These are phyloP conservation scores for Pararge aegeria DNA, from an alignment of 1,140 invertebrate species.

Conservation along the genomic window DNA sequence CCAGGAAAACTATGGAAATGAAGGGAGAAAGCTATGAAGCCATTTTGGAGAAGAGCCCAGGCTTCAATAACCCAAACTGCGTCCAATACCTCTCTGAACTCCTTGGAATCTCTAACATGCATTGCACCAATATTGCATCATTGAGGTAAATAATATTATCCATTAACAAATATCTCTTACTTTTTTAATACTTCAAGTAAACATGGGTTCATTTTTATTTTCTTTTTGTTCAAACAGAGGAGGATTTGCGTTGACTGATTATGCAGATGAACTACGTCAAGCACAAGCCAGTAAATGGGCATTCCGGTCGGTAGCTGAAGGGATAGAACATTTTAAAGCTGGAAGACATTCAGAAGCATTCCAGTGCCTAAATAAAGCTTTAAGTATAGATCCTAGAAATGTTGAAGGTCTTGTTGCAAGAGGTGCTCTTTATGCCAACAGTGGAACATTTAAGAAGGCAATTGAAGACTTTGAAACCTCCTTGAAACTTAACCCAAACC, in stretches of 20 bases:
- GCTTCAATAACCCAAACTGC: constrained; percentile 95
- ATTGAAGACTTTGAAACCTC: constrained; percentile 97
- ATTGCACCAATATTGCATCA: constrained; percentile 87
- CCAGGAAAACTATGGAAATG: constrained; percentile 88
- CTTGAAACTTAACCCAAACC: constrained; percentile 91
- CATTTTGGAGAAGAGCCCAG: constrained; percentile 90
- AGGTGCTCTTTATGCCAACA: constrained; percentile 96
- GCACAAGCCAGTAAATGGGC: constrained; percentile 96
- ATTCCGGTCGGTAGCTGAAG: constrained; percentile 93
- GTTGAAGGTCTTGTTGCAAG: constrained; percentile 96
- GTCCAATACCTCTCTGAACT: constrained; percentile 88
- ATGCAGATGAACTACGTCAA: constrained; percentile 90
- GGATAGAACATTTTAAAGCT: constrained; percentile 95
- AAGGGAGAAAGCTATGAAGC: constrained; percentile 91
- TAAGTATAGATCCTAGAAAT: constrained; percentile 95
- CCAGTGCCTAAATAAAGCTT: constrained; percentile 95
- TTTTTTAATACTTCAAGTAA: not conserved
- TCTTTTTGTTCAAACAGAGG: constrained; percentile 79
- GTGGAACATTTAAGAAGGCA: constrained; percentile 94
- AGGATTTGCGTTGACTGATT: constrained; percentile 89
- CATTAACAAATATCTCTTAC: not conserved
- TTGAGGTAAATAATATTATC: constrained; percentile 81
- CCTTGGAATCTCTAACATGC: constrained; percentile 85
- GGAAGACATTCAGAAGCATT: constrained; percentile 95
- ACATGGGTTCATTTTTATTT: constrained; percentile 28